These are phyloP conservation scores for Ridgeia piscesae DNA, from an alignment of 1,140 invertebrate species.

Conservation along the genomic window DNA sequence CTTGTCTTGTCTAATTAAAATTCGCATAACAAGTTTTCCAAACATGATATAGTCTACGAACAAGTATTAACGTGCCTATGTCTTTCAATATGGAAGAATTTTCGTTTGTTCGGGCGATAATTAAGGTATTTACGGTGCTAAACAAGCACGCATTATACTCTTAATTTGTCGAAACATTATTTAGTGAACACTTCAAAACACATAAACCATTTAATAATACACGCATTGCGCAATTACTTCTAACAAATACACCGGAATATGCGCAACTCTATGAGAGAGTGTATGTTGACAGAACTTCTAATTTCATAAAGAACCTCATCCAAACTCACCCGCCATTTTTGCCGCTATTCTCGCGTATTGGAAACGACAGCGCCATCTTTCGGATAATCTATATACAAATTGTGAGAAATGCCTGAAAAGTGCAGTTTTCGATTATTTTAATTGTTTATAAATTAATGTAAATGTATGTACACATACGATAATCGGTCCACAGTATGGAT, in stretches of 20 bases:
- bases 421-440: no score
- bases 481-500: no score
- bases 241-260: background rate
- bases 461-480: no score
- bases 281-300: background rate
- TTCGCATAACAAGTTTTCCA: background rate
- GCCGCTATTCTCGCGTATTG: background rate
- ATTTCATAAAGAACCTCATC: background rate
- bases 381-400: background rate
- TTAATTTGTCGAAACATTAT: background rate
- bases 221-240: background rate
- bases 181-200: background rate
- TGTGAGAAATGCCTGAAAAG: background rate
- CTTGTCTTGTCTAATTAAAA: background rate
- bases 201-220: background rate
- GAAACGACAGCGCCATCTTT: background rate
- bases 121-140: background rate
- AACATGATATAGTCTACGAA: background rate
- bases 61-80: background rate
- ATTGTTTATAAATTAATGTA: no score
- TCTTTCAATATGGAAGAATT: background rate
- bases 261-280: background rate
- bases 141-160: background rate
- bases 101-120: background rate
- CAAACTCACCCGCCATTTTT: conserved; percentile 4